phyloP scores from a whole-genome alignment of 2,113 vertebrate species.

The Plecotus auritus region DNA sequence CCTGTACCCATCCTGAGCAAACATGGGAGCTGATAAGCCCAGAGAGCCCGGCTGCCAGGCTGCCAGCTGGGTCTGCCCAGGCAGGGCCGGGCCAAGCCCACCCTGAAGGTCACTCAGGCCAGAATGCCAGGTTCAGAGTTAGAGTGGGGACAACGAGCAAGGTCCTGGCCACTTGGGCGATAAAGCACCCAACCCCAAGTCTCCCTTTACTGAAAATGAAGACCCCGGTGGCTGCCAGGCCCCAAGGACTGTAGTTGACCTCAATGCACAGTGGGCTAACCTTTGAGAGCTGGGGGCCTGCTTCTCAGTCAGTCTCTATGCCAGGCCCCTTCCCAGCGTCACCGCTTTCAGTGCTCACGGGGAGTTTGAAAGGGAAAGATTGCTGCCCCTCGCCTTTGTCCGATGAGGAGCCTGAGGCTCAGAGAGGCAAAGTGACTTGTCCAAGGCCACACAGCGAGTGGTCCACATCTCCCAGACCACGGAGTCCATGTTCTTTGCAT shows the following conservation, averaged over 20 bases:
- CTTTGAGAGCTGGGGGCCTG: background rate
- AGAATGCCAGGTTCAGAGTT: background rate
- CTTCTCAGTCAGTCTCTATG: background rate
- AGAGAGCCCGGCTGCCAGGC: background rate
- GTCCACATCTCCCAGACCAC: background rate
- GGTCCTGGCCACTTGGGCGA: background rate
- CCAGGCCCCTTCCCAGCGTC: too few relatives aligned
- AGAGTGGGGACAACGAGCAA: background rate
- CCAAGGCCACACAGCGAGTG: background rate
- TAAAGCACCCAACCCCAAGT: background rate
- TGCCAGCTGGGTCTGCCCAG: background rate
- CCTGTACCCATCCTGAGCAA: constrained; percentile 74
- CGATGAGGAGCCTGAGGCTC: background rate
- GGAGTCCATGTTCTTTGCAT: background rate
- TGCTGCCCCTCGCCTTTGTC: background rate
- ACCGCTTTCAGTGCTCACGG: background rate
- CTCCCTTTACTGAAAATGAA: background rate
- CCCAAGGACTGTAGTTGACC: background rate
- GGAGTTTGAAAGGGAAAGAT: background rate
- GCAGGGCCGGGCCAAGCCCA: background rate
- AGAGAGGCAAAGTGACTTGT: background rate
- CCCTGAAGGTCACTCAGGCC: background rate
- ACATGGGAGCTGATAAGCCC: constrained; percentile 82
- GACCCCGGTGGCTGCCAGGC: background rate
- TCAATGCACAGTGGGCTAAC: background rate